Evolutionary conservation across 2,797 vertebrate genomes (phyloP), one percentile per base, ranked within the genome.

Genomic region (Bovichtus variegatus): DNA sequence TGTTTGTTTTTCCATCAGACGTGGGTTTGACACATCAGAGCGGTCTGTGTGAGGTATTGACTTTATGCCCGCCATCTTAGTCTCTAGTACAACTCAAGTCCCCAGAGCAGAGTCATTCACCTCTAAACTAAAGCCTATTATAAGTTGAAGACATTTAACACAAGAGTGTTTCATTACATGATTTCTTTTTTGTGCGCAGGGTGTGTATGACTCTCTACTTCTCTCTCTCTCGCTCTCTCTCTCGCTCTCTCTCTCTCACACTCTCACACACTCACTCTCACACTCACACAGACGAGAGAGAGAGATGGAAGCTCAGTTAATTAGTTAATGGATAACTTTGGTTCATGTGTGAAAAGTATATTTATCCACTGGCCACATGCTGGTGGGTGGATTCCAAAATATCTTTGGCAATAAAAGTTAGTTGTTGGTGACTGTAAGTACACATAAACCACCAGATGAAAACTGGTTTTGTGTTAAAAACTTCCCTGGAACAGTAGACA

Each of bases 1-100:
- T 54, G 71, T 83, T 88, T 85, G 57, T 63, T 59, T 60, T 77
- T 73, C 23, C 10, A 25, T 66, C 31, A 34, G 41, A 58, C 4
- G 40, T 69, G 53, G 49, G 6, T 67, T 23, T 4, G 16, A 79
- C n/a, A 21, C 60, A 65, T 85, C 74, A 64, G 63, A 79, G 27
- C 8, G 0, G n/a, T 55, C 31, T 6, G 43, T 62, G 27, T 44
- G 34, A 60, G 23, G 16, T 27, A 23, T 78, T 66, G 63, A 70
- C 47, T 73, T 79, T 54, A 36, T 31, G 29, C 15, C n/a, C 5
- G 11, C 67, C 54, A 34, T 55, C 54, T 34, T 15, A 43, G 41
- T 34, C 49, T 75, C 16, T 38, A 60, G 16, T 50, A 79, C 41
- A 49, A 36, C 53, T 51, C 18, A 54, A 61, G 31, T 67, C 66